A percentile compares a stretch with the other conserved stretches of the same genome.
These are phyloP conservation scores for Drosophila ficusphila DNA, from an alignment of 1,140 invertebrate species.

Conservation along the genomic window DNA sequence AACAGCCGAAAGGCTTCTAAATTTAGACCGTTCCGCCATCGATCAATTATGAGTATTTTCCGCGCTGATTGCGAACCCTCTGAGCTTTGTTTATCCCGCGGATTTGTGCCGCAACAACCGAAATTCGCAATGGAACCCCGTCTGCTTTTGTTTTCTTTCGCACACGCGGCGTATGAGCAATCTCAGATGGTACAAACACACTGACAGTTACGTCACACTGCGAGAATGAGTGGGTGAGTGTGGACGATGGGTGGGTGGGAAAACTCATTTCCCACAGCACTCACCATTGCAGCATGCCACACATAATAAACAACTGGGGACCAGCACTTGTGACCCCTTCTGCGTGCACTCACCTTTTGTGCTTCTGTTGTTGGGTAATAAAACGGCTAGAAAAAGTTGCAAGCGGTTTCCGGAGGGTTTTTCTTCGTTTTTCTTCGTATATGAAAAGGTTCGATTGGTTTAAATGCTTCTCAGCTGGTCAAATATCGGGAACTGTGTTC, in stretches of 20 bases:
- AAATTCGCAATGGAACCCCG: slow-evolving; percentile 1
- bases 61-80: slow-evolving; percentile 1
- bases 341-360: slow-evolving; percentile 71
- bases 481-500: slow-evolving; percentile 21
- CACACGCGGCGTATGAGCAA: slow-evolving; percentile 74
- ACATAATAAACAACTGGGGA: slow-evolving; percentile 5
- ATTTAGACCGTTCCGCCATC: slow-evolving; percentile 27
- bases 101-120: slow-evolving; percentile 13
- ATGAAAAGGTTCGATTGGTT: slow-evolving; percentile 46
- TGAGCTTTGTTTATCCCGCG: slow-evolving; percentile 39
- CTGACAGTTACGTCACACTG: slow-evolving; percentile 62
- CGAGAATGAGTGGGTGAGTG: slow-evolving; percentile 17
- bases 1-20: slow-evolving; percentile 25
- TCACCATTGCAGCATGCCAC: slow-evolving; percentile 42
- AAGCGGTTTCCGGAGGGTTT: slow-evolving; percentile 27
- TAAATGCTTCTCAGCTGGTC: slow-evolving; percentile 52
- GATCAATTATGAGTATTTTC: slow-evolving; percentile 30
- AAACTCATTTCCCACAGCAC: slow-evolving; percentile 42
- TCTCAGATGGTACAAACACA: slow-evolving; percentile 30
- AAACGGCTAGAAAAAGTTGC: slow-evolving; percentile 28
- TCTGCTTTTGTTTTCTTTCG: slow-evolving; percentile 59
- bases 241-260: slow-evolving; percentile 7
- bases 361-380: slow-evolving; percentile 36
- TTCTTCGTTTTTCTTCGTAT: slow-evolving; percentile 10
- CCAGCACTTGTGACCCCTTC: slow-evolving; percentile 23